phyloP scores from a whole-genome alignment of 2,888 invertebrate species.

The Lumbricus terrestris region DNA sequence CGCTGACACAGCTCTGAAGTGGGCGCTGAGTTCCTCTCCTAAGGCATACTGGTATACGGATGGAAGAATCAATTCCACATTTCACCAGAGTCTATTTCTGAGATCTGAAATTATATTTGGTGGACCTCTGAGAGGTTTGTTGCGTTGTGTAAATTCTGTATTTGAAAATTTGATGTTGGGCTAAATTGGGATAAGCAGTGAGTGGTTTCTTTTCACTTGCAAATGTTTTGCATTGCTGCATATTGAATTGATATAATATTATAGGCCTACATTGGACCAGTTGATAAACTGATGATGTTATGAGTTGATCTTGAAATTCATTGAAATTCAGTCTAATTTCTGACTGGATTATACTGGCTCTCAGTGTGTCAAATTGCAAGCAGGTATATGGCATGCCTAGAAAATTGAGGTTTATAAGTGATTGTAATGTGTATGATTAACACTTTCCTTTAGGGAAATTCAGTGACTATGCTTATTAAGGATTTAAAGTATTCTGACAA shows the following conservation, averaged over 20 bases:
- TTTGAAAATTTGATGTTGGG: conserved; percentile 4
- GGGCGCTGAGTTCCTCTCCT: conserved; percentile 49
- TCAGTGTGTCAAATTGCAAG: neutral
- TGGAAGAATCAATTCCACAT: conserved; percentile 47
- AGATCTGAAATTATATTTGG: conserved; percentile 53
- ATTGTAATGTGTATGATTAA: neutral
- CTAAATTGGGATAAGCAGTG: neutral
- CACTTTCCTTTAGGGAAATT: neutral
- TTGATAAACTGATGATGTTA: neutral
- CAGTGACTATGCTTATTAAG: neutral
- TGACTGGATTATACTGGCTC: neutral
- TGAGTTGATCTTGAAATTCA: neutral
- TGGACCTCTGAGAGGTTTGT: conserved; percentile 48
- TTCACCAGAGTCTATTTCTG: conserved; percentile 45
- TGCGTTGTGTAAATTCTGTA: neutral
- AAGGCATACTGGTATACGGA: conserved; percentile 52
- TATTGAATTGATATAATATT: neutral
- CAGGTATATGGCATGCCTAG: neutral
- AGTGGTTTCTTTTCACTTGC: neutral
- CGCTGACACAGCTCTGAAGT: conserved; percentile 47
- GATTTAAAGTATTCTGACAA: neutral
- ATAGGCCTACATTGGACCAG: neutral
- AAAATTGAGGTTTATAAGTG: neutral
- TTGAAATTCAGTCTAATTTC: too few relatives aligned
- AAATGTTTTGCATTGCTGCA: neutral